These are phyloP conservation scores for Drosophila greeni DNA, from an alignment of 2,888 invertebrate genomes.

Conservation along the genomic window DNA sequence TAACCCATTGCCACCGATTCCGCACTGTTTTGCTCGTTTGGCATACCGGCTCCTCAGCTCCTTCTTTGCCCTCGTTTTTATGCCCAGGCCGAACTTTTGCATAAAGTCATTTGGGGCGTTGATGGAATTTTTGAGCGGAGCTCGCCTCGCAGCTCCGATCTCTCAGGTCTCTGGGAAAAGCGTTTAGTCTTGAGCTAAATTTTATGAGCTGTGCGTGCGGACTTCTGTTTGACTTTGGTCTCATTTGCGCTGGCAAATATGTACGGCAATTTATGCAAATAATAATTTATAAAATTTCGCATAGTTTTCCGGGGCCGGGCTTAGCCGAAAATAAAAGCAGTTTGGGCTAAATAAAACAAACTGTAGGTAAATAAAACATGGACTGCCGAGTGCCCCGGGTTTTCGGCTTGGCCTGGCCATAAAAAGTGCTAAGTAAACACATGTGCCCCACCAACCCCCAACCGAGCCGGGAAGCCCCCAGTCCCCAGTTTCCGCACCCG, in stretches of 20 bases:
- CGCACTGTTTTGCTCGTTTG: constrained; percentile 43
- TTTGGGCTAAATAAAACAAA: constrained; percentile 63
- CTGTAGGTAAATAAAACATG: constrained; percentile 62
- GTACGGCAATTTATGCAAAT: constrained; percentile 52
- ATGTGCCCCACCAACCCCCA: constrained; percentile 46
- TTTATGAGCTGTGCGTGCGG: constrained; percentile 58
- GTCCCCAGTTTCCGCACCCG: constrained; percentile 25
- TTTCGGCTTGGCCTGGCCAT: constrained; percentile 52
- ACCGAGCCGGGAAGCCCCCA: constrained; percentile 8
- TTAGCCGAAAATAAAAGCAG: constrained; percentile 44
- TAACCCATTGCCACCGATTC: constrained; percentile 42
- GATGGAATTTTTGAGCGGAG: constrained; percentile 66
- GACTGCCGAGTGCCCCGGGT: constrained; percentile 38
- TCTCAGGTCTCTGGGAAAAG: constrained; percentile 20
- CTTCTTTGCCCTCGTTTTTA: constrained; percentile 33
- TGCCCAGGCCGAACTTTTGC: constrained; percentile 36
- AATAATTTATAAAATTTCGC: constrained; percentile 69
- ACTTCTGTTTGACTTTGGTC: constrained; percentile 30
- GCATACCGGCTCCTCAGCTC: constrained; percentile 12
- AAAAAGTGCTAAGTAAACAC: constrained; percentile 72
- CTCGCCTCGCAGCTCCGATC: constrained; percentile 29
- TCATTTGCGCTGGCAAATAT: constrained; percentile 25
- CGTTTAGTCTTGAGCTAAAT: constrained; percentile 42
- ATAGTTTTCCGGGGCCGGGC: constrained; percentile 41
- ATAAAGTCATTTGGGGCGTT: constrained; percentile 59